phyloP scores from a whole-genome alignment of 2,113 vertebrate species.

The Eudyptes chrysolophus region DNA sequence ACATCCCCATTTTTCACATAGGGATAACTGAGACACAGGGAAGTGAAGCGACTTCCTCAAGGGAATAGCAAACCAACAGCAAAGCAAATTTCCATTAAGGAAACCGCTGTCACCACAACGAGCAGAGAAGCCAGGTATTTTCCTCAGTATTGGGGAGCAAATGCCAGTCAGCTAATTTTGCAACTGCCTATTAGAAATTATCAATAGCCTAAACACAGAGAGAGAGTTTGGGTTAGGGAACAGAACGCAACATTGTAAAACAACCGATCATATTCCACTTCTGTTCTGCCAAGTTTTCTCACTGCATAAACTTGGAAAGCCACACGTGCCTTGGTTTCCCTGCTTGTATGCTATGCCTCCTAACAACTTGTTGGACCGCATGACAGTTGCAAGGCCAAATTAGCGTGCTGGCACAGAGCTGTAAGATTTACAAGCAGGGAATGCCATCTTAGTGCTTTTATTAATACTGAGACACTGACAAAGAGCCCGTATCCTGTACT shows the following conservation, averaged over 20 bases:
- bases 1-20: neutral
- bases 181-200: neutral
- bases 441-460: neutral
- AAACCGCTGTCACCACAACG: neutral
- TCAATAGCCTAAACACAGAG: neutral
- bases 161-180: neutral
- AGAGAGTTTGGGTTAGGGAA: neutral
- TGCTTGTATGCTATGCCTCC: fast-evolving
- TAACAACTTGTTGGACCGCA: neutral
- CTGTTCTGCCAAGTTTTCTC: neutral
- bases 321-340: neutral
- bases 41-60: neutral
- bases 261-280: no score
- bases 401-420: neutral
- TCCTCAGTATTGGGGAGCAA: neutral
- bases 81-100: neutral
- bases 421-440: neutral
- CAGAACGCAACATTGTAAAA: neutral
- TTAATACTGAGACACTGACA: neutral
- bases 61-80: neutral
- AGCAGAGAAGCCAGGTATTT: neutral
- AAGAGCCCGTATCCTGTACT: neutral
- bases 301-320: neutral
- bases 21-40: neutral
- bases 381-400: neutral